phyloP scores from a whole-genome alignment of 2,888 invertebrate genomes.

The Campaea margaritaria region DNA sequence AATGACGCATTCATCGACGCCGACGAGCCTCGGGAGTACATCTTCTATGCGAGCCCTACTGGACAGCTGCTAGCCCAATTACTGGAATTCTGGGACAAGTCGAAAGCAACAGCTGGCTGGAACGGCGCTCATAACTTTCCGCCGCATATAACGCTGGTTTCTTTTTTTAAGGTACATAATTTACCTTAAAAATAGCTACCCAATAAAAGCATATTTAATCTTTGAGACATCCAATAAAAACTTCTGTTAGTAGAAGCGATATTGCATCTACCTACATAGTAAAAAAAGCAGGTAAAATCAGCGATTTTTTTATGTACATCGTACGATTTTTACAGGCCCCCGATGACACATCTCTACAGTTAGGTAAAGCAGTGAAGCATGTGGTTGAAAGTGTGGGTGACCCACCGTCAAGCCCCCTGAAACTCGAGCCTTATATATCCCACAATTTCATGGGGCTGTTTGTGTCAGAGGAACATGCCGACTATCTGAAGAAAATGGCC shows the following conservation, averaged over 20 bases:
- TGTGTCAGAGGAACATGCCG: slow-evolving; percentile 92
- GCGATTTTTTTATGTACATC: not conserved
- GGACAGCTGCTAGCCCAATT: slow-evolving; percentile 90
- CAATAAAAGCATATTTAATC: no score
- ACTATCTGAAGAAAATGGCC: slow-evolving; percentile 91
- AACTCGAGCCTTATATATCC: slow-evolving; percentile 93
- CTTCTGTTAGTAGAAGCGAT: no score
- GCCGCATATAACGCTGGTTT: slow-evolving; percentile 95
- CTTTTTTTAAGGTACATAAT: slow-evolving; percentile 92
- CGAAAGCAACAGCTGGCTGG: slow-evolving; percentile 90
- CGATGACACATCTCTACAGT: slow-evolving; percentile 89
- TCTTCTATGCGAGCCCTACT: slow-evolving; percentile 94
- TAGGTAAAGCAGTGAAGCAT: slow-evolving; percentile 89
- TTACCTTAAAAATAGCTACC: no score
- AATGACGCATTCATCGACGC: slow-evolving; percentile 93
- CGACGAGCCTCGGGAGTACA: slow-evolving; percentile 92
- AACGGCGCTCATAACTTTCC: slow-evolving; percentile 96
- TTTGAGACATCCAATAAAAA: not conserved
- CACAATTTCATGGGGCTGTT: slow-evolving; percentile 97
- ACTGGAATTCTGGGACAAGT: slow-evolving; percentile 91
- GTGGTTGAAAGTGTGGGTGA: slow-evolving; percentile 90
- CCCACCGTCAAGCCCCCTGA: slow-evolving; percentile 87
- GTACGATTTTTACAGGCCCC: slow-evolving; percentile 85
- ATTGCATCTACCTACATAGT: no score
- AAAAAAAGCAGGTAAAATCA: no score